Conservation (phyloP, 2,888 invertebrate species). For the Notocelia uddmanniana region DNA sequence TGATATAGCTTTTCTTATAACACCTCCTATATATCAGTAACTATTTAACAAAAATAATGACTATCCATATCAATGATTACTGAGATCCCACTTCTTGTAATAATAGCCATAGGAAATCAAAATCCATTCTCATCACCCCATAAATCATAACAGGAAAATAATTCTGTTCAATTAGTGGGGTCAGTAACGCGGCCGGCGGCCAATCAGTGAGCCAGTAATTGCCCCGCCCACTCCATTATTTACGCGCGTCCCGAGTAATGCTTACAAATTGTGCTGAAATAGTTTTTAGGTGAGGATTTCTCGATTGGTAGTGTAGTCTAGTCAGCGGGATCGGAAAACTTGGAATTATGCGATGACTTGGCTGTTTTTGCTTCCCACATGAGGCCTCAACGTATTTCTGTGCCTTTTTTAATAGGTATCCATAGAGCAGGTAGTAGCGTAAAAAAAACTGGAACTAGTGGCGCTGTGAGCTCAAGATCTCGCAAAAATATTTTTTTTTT, state of each 20-base stretch:
- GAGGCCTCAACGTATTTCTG: neutral
- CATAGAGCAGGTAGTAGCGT: no score
- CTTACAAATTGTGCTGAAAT: constrained; percentile 47
- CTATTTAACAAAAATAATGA: neutral
- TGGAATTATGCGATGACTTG: neutral
- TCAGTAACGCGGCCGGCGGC: constrained; percentile 22
- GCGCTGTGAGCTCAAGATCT: no score
- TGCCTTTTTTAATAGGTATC: neutral
- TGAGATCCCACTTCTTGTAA: neutral
- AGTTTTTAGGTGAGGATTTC: constrained; percentile 23
- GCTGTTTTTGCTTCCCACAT: neutral
- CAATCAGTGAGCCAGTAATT: constrained; percentile 53
- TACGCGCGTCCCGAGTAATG: constrained; percentile 48
- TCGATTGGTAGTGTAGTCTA: neutral
- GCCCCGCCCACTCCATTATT: constrained; percentile 54
- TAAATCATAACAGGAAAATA: constrained; percentile 45
- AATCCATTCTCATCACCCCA: constrained; percentile 16
- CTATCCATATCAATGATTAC: constrained; percentile 2
- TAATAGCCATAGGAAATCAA: constrained; percentile 20
- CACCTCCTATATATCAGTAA: neutral
- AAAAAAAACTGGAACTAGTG: no score
- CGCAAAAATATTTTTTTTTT: no score
- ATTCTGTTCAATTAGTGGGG: constrained; percentile 42
- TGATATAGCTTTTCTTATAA: no score
- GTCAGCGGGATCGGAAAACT: constrained; percentile 1